Conservation (phyloP, 2,113 vertebrate species). For the Eretmochelys imbricata region DNA sequence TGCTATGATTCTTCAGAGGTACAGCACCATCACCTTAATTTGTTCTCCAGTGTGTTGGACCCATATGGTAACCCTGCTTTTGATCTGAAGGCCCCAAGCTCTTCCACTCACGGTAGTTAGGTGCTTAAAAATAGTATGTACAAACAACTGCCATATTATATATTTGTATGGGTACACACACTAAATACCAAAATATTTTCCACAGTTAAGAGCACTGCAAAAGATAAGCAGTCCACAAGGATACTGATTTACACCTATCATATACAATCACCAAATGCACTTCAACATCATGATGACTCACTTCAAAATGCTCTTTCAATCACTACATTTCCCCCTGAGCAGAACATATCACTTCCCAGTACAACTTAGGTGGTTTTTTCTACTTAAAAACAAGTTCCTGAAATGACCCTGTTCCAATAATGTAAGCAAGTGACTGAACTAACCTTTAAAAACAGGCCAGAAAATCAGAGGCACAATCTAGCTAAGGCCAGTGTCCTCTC, state of each 20-base stretch:
- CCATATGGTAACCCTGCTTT: background rate
- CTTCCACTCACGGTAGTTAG: background rate
- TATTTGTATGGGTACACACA: background rate
- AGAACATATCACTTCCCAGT: background rate
- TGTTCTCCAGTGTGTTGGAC: background rate
- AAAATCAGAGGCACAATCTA: background rate
- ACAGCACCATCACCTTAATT: background rate
- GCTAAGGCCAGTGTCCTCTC: accelerated
- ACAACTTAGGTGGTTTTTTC: background rate
- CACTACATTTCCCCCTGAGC: accelerated
- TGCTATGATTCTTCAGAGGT: accelerated
- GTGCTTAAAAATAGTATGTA: background rate
- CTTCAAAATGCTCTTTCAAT: slow-evolving; percentile 1
- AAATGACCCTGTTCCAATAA: background rate
- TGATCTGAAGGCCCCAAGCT: background rate
- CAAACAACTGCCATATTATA: background rate
- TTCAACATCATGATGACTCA: background rate
- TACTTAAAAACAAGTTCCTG: background rate
- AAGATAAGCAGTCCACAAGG: background rate
- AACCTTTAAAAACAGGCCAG: background rate
- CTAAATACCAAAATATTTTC: background rate
- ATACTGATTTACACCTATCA: background rate
- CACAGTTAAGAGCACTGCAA: background rate
- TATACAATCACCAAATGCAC: background rate
- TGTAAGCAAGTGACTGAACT: background rate